Percentiles rank a stretch among this genome's conserved stretches.
Conservation (phyloP, 2,113 vertebrate species). For the Rhinoderma darwinii region DNA sequence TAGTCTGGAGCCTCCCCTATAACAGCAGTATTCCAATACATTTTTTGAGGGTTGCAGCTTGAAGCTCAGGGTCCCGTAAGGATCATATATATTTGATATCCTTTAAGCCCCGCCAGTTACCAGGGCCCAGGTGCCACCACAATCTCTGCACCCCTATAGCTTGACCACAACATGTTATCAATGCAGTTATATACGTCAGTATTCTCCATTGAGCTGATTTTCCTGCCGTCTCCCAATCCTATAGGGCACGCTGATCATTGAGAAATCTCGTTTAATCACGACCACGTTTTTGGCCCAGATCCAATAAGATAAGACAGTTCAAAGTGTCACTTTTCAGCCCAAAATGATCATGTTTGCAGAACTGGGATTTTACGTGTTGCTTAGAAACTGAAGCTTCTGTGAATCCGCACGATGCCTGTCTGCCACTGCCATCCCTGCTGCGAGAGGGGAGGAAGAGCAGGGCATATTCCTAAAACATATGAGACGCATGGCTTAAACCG, state of each 20-base stretch:
- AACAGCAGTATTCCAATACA: no score
- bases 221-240: no score
- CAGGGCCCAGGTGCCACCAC: no score
- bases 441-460: not conserved
- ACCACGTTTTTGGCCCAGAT: not conserved
- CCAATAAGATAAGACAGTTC: not conserved
- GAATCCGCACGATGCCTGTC: not conserved
- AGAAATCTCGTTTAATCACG: constrained; percentile 3
- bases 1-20: no score
- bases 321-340: constrained; percentile 14
- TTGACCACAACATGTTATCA: not conserved
- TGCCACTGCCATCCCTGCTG: constrained; percentile 15
- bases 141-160: not conserved
- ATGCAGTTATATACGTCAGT: no score
- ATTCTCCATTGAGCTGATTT: no score
- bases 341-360: not conserved
- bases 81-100: no score
- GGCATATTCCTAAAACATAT: constrained; percentile 10
- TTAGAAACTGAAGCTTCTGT: constrained; percentile 22
- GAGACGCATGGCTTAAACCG: not conserved
- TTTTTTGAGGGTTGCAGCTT: no score
- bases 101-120: no score
- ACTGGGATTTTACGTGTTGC: constrained; percentile 23
- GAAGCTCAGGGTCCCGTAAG: no score
- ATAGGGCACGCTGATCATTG: no score